Percentiles rank a stretch among this genome's conserved stretches.
These are phyloP conservation scores for Lasioglossum morio DNA, from an alignment of 2,888 invertebrate species.

Conservation along the genomic window DNA sequence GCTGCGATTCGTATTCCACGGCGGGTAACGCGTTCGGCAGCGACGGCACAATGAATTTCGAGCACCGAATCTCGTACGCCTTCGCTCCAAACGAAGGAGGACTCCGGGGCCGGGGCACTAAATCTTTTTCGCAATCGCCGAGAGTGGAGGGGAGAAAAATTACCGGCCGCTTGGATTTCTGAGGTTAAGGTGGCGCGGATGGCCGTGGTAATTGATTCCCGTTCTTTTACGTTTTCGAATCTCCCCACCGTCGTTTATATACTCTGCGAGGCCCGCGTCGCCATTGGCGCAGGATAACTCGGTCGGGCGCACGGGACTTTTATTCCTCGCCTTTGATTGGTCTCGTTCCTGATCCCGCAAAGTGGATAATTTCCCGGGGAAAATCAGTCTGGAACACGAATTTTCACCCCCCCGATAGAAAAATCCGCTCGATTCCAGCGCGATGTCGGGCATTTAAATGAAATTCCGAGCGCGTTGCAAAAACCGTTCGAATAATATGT, in stretches of 20 bases:
- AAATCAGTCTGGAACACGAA: background rate
- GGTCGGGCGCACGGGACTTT: background rate
- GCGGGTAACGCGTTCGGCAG: slow-evolving; percentile 38
- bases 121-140: slow-evolving; percentile 81
- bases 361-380: background rate
- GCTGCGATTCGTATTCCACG: slow-evolving; percentile 42
- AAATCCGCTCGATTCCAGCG: background rate
- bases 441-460: slow-evolving; percentile 1
- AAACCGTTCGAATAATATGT: slow-evolving; percentile 16
- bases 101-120: slow-evolving; percentile 69
- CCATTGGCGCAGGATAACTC: slow-evolving; percentile 2
- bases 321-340: background rate
- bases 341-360: background rate
- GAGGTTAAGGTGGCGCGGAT: slow-evolving; percentile 62
- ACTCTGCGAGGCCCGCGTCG: background rate
- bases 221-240: slow-evolving; percentile 54
- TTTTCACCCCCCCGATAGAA: background rate
- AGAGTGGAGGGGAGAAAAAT: slow-evolving; percentile 78
- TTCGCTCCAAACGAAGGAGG: slow-evolving; percentile 67
- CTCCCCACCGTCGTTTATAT: slow-evolving; percentile 32
- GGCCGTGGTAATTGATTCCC: slow-evolving; percentile 65
- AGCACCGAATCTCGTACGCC: slow-evolving; percentile 62
- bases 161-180: slow-evolving; percentile 68
- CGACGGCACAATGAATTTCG: slow-evolving; percentile 66
- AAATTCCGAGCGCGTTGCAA: slow-evolving; percentile 3